Evolutionary conservation across 1,140 invertebrate genomes (phyloP).

Genomic region (Aphaenogaster floridana): DNA sequence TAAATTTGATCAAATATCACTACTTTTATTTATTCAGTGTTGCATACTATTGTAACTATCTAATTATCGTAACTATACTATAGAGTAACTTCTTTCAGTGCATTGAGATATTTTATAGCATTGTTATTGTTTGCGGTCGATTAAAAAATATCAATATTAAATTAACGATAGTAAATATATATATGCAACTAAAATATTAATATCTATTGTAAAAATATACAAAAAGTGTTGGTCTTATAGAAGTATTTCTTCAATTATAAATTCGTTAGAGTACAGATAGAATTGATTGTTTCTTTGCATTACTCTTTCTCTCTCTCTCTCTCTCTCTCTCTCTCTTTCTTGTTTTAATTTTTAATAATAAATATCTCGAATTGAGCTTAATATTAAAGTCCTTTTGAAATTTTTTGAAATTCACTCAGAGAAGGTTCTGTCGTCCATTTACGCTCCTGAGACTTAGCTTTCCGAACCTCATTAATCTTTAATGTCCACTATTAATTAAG

Average conservation of each 20-base stretch:
- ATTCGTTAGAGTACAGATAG: neutral
- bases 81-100: neutral
- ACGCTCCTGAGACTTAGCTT: conserved; percentile 20
- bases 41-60: neutral
- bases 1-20: conserved; percentile 34
- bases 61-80: neutral
- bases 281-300: conserved; percentile 1
- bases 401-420: conserved; percentile 38
- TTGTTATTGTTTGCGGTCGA: neutral
- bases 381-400: conserved; percentile 40
- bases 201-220: neutral
- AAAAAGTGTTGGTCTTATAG: neutral
- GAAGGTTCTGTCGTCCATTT: conserved; percentile 5
- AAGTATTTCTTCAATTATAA: neutral
- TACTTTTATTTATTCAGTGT: conserved; percentile 25
- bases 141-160: conserved; percentile 8
- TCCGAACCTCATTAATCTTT: conserved; percentile 45
- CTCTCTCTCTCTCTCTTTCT: neutral
- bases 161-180: neutral
- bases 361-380: conserved; percentile 31
- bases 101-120: neutral
- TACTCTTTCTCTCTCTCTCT: neutral
- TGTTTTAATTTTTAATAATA: neutral
- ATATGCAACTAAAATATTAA: neutral
- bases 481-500: conserved; percentile 47